Percentiles rank a stretch among this genome's conserved stretches.
These are phyloP conservation scores for Lepidurus couesii DNA, from an alignment of 1,140 invertebrate genomes.

Conservation along the genomic window DNA sequence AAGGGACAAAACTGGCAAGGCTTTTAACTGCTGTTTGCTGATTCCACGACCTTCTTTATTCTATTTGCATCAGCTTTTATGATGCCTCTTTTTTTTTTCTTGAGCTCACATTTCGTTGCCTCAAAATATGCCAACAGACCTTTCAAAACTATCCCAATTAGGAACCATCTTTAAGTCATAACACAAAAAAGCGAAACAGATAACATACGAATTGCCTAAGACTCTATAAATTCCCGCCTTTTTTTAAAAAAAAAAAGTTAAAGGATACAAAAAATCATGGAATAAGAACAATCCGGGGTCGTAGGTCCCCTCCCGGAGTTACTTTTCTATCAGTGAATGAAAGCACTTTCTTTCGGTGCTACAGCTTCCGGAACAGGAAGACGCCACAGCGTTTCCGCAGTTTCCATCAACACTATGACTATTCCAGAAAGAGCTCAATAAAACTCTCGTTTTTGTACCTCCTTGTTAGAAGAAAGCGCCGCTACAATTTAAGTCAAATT, in stretches of 20 bases:
- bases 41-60: neutral
- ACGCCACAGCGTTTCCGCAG: neutral
- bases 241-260: neutral
- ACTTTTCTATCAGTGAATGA: neutral
- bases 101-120: too few species aligned
- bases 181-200: neutral
- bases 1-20: constrained; percentile 6
- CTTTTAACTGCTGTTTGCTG: constrained; percentile 5
- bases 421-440: constrained; percentile 3
- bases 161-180: neutral
- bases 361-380: neutral
- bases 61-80: neutral
- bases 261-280: neutral
- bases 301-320: neutral
- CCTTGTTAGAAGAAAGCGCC: neutral
- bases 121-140: neutral
- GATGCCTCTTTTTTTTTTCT: neutral
- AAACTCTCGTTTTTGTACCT: neutral
- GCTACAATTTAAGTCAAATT: neutral
- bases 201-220: neutral
- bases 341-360: neutral
- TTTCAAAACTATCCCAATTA: constrained; percentile 6
- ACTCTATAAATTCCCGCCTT: neutral
- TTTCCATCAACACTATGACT: constrained; percentile 19
- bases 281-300: neutral